Evolutionary conservation across 2,797 vertebrate genomes (phyloP).

Genomic region (Oryzias sinensis): DNA sequence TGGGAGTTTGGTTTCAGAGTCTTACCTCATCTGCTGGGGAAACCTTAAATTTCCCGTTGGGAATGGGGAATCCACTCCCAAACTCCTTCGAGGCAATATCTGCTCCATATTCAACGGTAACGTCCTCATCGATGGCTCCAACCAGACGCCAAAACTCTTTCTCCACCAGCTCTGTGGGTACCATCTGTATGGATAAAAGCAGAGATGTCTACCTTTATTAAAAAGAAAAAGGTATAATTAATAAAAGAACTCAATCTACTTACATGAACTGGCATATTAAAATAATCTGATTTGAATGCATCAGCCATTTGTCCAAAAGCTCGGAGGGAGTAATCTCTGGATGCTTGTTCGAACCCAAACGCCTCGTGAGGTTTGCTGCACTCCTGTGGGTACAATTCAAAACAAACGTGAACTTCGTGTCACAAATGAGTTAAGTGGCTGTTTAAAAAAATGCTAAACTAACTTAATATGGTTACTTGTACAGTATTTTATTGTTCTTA

Average conservation of each 20-base stretch:
- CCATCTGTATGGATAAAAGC: conserved; percentile 82
- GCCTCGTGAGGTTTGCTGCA: conserved; percentile 95
- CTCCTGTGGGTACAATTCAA: conserved; percentile 75
- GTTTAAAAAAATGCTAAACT: not conserved
- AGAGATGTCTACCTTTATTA: not conserved
- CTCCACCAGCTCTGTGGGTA: conserved; percentile 95
- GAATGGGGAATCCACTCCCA: conserved; percentile 94
- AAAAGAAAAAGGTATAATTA: not conserved
- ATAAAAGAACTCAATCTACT: conserved; percentile 47
- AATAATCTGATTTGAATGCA: conserved; percentile 97
- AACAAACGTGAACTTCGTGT: conserved; percentile 1
- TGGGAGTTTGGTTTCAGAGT: not conserved
- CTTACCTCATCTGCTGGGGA: conserved; percentile 89
- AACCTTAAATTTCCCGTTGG: conserved; percentile 87
- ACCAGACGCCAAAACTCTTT: conserved; percentile 98
- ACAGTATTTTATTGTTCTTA: not conserved
- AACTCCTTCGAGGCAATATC: conserved; percentile 98
- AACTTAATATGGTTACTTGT: not conserved
- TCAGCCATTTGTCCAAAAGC: conserved; percentile 98
- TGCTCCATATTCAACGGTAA: conserved; percentile 96
- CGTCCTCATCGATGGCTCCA: conserved; percentile 94
- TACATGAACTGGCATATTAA: conserved; percentile 99
- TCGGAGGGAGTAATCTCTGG: conserved; percentile 91
- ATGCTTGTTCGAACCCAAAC: conserved; percentile 96
- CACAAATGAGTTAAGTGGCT: not conserved